Evolutionary conservation across 1,140 invertebrate genomes (phyloP).

Genomic region (Diploscapter pachys): DNA sequence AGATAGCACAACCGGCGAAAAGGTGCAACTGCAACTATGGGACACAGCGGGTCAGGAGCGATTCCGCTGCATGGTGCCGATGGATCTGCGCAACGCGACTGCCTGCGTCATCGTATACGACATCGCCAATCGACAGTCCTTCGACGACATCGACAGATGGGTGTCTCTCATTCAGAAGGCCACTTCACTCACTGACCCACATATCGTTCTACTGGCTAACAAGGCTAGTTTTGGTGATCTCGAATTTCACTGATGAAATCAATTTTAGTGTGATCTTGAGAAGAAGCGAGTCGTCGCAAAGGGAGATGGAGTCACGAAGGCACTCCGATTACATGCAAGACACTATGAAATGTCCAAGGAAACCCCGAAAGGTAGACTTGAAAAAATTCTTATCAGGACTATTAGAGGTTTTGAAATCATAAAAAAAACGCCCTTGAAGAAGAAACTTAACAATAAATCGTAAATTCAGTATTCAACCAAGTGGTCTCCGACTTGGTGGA

Average conservation of each 20-base stretch:
- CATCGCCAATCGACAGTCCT: constrained; percentile 75
- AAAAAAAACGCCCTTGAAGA: no score
- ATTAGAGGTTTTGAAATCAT: no score
- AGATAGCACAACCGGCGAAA: constrained; percentile 1
- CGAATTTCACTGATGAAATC: no score
- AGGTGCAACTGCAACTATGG: constrained; percentile 85
- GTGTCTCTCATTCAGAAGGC: constrained; percentile 1
- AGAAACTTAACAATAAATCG: no score
- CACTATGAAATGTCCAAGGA: constrained; percentile 23
- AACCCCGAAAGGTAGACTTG: neutral
- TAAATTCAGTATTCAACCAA: no score
- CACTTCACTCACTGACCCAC: constrained; percentile 5
- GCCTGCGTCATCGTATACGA: constrained; percentile 98
- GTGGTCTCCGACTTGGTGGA: no score
- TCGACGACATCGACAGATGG: constrained; percentile 38
- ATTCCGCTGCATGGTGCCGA: constrained; percentile 96
- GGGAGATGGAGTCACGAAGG: constrained; percentile 32
- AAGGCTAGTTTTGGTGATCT: constrained; percentile 5
- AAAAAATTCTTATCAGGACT: no score
- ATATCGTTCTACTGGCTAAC: constrained; percentile 30
- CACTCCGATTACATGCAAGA: constrained; percentile 23
- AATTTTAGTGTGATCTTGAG: neutral
- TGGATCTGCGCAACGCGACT: constrained; percentile 85
- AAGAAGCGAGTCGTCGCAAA: constrained; percentile 25
- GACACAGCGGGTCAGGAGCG: constrained; percentile 93